Base-by-base conservation (phyloP, 2,888 invertebrate genomes). In the Mechanitis messenoides region DNA sequence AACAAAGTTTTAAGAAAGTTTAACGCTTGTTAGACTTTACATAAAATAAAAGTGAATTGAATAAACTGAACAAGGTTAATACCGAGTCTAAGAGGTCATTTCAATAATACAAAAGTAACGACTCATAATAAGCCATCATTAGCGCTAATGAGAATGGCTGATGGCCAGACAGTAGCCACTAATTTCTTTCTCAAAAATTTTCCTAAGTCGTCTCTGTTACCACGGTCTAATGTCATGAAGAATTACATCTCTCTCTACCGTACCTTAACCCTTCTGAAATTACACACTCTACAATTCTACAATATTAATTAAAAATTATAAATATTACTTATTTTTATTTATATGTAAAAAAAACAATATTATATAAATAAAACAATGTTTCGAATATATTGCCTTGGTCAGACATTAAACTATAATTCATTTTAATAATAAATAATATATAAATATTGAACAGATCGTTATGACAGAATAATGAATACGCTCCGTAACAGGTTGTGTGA, bases 111-210 rank as follows among this genome's bases (percentile, higher is more conserved):
- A 53, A 31, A 53, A 58, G 35, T 42, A 42, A 45, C 47, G 61
- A 20, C 20, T 20, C 38, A 62, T 55, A 63, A 61, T 58, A 58
- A 59, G 33, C 55, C 33, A 61, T 54, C 63, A 55, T 65, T 63
- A 59, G 9, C 55, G 61, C 53, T 47, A 57, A 45, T 55, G 53
- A 59, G 58, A 58, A 53, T 38, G 46, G 57, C 61, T 61, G 58
- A 59, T 57, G 58, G 9, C 60, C 62, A 64, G 62, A 58, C 61
- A 64, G 60, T 60, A 64, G 47, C 45, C 57, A 74, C 77, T 80
- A 83, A 84, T 83, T 81, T 76, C 74, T 76, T 72, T 72, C 66
- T 69, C 71, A 74, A 80, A 79, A 79, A 79, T 79, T 80, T 79
- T 69, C 67, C 68, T 68, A 74, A 78, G 74, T 79, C 80, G 20